Base-by-base conservation (phyloP, 2,113 vertebrate genomes). In the Xiphophorus hellerii region DNA sequence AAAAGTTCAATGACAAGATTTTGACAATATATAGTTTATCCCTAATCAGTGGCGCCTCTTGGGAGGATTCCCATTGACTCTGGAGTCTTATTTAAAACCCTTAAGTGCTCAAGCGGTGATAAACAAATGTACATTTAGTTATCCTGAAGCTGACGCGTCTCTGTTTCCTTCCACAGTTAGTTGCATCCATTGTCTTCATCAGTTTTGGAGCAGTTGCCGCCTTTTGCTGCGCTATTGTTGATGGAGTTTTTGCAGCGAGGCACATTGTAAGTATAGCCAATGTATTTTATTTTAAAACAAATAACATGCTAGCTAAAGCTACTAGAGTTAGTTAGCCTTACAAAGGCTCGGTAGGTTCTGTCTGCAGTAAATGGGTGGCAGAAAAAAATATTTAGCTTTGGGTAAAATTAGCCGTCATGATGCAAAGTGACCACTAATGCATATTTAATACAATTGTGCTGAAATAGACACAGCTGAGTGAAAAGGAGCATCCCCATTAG, bases 181-280 rank as follows among this genome's bases (percentile, higher is more conserved):
- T 99, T 89, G 98, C 97, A 48, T 99, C 98, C 35, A 99, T 99
- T 1, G 97, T 99, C 87, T 99, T 99, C 92, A 99, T 99, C 95
- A 98, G 97, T 91, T 99, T 99, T 64, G 98, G 98, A 0, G 98
- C 98, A 91, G 97, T 99, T 68, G 97, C 98, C 0, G 97, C 98
- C 1, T 99, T 99, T 90, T 99, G 97, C 91, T 99, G 98, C 81
- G 98, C 98, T 75, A 98, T 99, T 66, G 98, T 99, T 2, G 98
- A 99, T 0, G 98, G 98, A 5, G 96, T 99, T 76, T 99, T 99
- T 93, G 98, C 97, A 81, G 96, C 98, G 67, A 96, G 97, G 91
- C 98, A 98, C 91, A 98, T 99, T 69, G 98, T 99, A 93, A 99
- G 98, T 97, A 94, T 31, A 44, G 33, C 44, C 3, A 37, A 72